Base-by-base conservation (phyloP, 2,888 invertebrate species). In the Herminia tarsipennalis region DNA sequence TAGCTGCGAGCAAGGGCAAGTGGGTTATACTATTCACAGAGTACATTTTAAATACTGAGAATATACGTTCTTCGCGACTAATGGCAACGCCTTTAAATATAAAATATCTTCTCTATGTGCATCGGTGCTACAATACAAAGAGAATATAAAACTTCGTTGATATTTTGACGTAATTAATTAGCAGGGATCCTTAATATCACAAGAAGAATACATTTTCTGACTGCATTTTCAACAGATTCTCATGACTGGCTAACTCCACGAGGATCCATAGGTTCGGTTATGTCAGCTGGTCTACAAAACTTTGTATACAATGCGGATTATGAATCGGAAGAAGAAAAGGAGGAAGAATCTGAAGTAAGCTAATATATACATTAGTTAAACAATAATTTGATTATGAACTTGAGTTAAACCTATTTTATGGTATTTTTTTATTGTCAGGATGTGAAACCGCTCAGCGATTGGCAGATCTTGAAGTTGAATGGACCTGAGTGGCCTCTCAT, bases 401-500 rank as follows among this genome's bases (percentile, higher is more conserved):
- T n/a, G n/a, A n/a, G n/a, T n/a, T n/a, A n/a, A n/a, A n/a, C n/a
- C n/a, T n/a, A n/a, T n/a, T n/a, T n/a, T n/a, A n/a, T n/a, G n/a
- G n/a, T n/a, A 12, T 10, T 37, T 8, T 32, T 29, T 18, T 41
- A 16, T 43, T 37, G 9, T 21, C 60, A 88, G 80, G 73, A 81
- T 47, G 55, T 85, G n/a, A 77, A 79, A 40, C 63, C 80, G 2
- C 80, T 92, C 1, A 87, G 81, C 35, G 85, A 85, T 56, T 90
- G 85, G 84, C 89, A 92, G 47, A 92, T 94, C 16, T 73, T 95
- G 45, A 92, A 92, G 55, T 63, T 94, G 43, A 95, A 95, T 66
- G 86, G 81, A 16, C 93, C 93, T 0, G 95, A 95, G 76, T 95
- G 94, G 94, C 85, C 89, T 0, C 92, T 87, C 48, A 87, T 95